Evolutionary conservation across 2,797 vertebrate genomes (phyloP), one percentile per base, ranked within the genome.

Genomic region (Helicolenus hilgendorfi): DNA sequence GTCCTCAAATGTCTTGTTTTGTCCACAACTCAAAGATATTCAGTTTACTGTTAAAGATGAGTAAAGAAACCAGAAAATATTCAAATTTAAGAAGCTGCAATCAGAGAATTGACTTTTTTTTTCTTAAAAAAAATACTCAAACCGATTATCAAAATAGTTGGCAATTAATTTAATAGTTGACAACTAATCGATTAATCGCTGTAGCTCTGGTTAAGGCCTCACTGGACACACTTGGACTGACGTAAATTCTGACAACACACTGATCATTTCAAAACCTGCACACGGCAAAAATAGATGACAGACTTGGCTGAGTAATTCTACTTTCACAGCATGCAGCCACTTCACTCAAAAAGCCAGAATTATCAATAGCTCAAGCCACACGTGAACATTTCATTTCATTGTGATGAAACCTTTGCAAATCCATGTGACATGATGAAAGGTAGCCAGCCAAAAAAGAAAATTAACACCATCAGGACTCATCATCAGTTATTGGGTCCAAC

Each of bases 221-320:
- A 14, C 22, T 26, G 55, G 41, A 71, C n/a, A 55, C 22, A 33
- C 2, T 24, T 59, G 11, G 27, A 15, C 45, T 63, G 26, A 11
- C 10, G 20, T 10, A 64, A 71, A 72, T 64, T 58, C 59, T 84
- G 55, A 22, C 35, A 73, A 62, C 27, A 49, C 49, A 35, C 69
- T 14, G 26, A 77, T 22, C 0, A 56, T 69, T 84, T 56, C 8
- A 64, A 14, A 76, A 64, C 7, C 9, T 24, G 24, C 22, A 29
- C 27, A n/a, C 15, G 38, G 53, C 29, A 69, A 65, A 71, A 55
- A 41, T 13, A 31, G 11, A 73, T 78, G 41, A 64, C 45, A 79
- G 31, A 60, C 77, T 65, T 22, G 31, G 59, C 67, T 82, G 75
- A 56, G 27, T 72, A 76, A 87, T 59, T 24, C 29, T 53, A 63